Percentiles rank a stretch among this genome's conserved stretches.
phyloP scores from a whole-genome alignment of 2,113 vertebrate species.

The Brachypteracias leptosomus region DNA sequence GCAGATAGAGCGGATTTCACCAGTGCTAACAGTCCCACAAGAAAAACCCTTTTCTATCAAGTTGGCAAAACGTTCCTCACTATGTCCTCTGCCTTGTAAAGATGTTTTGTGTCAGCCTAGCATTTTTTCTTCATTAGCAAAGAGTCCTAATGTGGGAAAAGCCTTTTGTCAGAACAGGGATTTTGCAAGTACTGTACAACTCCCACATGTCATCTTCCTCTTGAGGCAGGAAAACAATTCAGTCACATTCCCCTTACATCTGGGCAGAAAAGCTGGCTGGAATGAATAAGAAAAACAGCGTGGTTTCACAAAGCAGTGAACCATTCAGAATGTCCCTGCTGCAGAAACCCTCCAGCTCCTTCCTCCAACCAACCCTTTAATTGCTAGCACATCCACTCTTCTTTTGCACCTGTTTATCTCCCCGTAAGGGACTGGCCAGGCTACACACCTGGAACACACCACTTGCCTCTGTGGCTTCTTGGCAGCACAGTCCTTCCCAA shows the following conservation, averaged over 20 bases:
- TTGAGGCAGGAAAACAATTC: constrained; percentile 14
- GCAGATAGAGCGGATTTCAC: not conserved
- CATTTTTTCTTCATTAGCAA: constrained; percentile 29
- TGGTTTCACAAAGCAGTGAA: not conserved
- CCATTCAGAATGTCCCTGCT: not conserved
- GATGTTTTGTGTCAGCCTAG: not conserved
- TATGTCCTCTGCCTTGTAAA: not conserved
- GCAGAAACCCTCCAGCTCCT: not conserved
- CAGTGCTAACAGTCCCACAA: not conserved
- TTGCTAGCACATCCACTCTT: not conserved
- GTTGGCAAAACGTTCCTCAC: not conserved
- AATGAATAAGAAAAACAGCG: not conserved
- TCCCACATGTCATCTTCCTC: constrained; percentile 13
- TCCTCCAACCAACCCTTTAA: not conserved
- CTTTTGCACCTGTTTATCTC: not conserved
- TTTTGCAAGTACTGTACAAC: constrained; percentile 23
- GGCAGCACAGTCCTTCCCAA: constrained; percentile 33
- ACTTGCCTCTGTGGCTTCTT: not conserved
- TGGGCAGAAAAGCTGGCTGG: constrained; percentile 1
- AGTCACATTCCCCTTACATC: not conserved
- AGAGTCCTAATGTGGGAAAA: constrained; percentile 22
- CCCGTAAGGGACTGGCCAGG: not conserved
- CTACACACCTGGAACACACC: not conserved
- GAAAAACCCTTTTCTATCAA: not conserved
- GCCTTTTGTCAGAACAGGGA: constrained; percentile 2